Base-by-base conservation (phyloP, 1,140 invertebrate species). In the Sarcophaga peregrina region DNA sequence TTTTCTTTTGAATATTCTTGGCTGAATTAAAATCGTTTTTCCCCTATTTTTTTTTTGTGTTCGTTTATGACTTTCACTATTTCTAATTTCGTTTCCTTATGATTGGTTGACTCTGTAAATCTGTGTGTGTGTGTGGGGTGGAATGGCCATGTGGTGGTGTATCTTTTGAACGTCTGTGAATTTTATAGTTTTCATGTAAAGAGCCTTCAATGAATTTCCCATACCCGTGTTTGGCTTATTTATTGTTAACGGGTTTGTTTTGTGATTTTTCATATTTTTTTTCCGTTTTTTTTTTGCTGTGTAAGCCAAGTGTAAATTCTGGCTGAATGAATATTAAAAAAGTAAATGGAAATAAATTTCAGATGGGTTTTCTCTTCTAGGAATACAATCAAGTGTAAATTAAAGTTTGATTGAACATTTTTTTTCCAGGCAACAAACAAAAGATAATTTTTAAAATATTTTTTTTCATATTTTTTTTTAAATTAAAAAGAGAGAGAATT, bases 231-330 rank as follows among this genome's bases (percentile, higher is more conserved):
- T 37, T 37, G 25, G 25, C 25, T 37, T 37, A 37, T 37, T 37
- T 37, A 37, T 37, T 4, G 25, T 37, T 37, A 37, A 37, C 25
- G 15, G 54, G 54, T 58, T 58, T 13, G 6, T 58, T 58, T 58
- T 58, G 11, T n/a, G 15, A 58, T 58, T 58, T 13, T 58, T 37
- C n/a, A 58, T 58, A 7, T 58, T 68, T 68, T n/a, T 20, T 68
- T 68, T 20, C 9, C 20, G 62, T 7, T 68, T 68, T 20, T 68
- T 68, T 20, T 68, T 20, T 20, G 9, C 62, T 62, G 13, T 68
- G 17, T 68, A 68, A 68, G 62, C 62, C 62, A 68, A 20, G n/a
- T 68, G 62, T 68, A 25, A 68, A 68, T 68, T 68, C 62, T 68
- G 62, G 62, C 8, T 68, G 17, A 68, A 68, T 68, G 62, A 25